Evolutionary conservation across 2,797 vertebrate genomes (phyloP), one percentile per base, ranked within the genome.

Genomic region (Centropyge bicolor): DNA sequence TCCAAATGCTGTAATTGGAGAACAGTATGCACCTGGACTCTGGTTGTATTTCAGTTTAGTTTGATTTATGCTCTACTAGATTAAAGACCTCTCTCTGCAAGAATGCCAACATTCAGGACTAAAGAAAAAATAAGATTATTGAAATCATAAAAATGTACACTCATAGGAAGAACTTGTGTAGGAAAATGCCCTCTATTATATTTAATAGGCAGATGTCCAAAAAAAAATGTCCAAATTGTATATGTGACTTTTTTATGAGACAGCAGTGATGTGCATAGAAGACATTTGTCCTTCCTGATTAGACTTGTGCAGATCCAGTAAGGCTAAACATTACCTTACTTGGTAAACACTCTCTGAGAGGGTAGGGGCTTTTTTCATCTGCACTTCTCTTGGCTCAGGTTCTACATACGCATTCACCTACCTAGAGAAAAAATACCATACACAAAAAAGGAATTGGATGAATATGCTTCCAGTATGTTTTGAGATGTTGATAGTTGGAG

Each of bases 241-340:
- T 54, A 60, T 84, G 51, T 19, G n/a, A 43, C 38, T 20, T 78
- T 88, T 86, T 86, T 57, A 65, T 86, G 61, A 45, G 74, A 82
- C 80, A 55, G 67, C 4, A 56, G 54, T 54, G 64, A 66, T 64
- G 71, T 86, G 78, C 73, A 24, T 63, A 64, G 54, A 81, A 85
- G 74, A 69, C 35, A 59, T 86, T 76, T 69, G 63, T 87, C 70
- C 72, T 63, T 17, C 43, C 70, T 80, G 88, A 88, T 86, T 75
- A 83, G 78, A 74, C 73, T 60, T 74, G 77, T 72, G 70, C 80
- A 86, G 78, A 76, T 92, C 56, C 70, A 36, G 76, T 64, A 41
- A 60, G 57, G 82, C 82, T 90, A 92, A 95, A 94, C 93, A 94
- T 93, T 90, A 86, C 93, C 94, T 94, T 93, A 95, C 92, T 93